These are phyloP conservation scores for Zhengitettix transpicula DNA, from an alignment of 2,888 invertebrate genomes.

Conservation along the genomic window DNA sequence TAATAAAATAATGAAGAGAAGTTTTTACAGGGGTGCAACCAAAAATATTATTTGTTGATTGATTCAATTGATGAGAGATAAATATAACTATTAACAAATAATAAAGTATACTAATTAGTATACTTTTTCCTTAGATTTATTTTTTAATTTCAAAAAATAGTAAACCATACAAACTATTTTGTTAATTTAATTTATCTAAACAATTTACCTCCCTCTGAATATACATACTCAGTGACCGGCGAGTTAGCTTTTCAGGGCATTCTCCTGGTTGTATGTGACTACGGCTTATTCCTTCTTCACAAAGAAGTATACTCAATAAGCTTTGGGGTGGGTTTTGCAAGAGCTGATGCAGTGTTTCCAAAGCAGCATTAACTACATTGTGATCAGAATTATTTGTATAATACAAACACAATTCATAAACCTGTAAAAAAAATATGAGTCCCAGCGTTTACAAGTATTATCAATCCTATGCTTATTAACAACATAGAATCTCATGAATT, in stretches of 20 bases:
- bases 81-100: too few relatives aligned
- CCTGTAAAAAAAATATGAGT: conserved; percentile 30
- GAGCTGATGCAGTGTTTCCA: conserved; percentile 57
- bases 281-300: conserved; percentile 27
- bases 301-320: conserved; percentile 35
- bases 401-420: conserved; percentile 60
- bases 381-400: conserved; percentile 58
- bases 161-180: too few relatives aligned
- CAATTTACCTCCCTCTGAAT: not conserved
- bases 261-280: conserved; percentile 26
- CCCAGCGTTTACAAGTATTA: conserved; percentile 19
- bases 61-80: too few relatives aligned
- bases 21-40: too few relatives aligned
- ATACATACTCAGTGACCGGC: conserved; percentile 36
- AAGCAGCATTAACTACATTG: conserved; percentile 71
- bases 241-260: conserved; percentile 25
- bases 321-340: conserved; percentile 35
- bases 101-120: too few relatives aligned
- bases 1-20: too few relatives aligned
- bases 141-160: too few relatives aligned
- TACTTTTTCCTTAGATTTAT: too few relatives aligned
- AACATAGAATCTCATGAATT: not conserved
- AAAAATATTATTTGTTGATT: too few relatives aligned
- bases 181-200: too few relatives aligned
- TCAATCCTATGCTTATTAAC: not conserved